These are phyloP conservation scores for Ophioninae sp. DNA, from an alignment of 2,888 invertebrate genomes.

Conservation along the genomic window DNA sequence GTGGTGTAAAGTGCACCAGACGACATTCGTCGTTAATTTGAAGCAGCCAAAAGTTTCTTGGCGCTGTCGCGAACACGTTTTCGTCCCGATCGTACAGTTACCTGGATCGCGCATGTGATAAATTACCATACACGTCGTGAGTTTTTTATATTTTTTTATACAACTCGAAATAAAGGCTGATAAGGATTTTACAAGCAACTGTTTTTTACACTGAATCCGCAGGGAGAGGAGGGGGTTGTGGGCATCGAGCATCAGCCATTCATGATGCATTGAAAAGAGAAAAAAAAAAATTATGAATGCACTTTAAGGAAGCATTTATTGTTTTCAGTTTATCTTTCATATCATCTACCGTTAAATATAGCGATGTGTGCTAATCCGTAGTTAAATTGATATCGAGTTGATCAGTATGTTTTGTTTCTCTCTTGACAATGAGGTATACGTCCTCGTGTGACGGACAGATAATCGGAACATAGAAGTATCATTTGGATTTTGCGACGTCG, in stretches of 20 bases:
- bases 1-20: conserved; percentile 82
- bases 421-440: conserved; percentile 53
- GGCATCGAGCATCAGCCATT: conserved; percentile 31
- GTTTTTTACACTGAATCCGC: background rate
- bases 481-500: conserved; percentile 51
- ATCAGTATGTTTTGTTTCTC: conserved; percentile 33
- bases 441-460: conserved; percentile 59
- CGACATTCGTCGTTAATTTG: conserved; percentile 43
- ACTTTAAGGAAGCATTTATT: conserved; percentile 63
- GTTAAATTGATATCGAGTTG: conserved; percentile 54
- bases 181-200: background rate
- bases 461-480: conserved; percentile 57
- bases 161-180: conserved; percentile 7
- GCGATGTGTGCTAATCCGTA: conserved; percentile 60
- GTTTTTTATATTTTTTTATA: conserved; percentile 16
- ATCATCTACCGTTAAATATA: conserved; percentile 62
- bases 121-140: background rate
- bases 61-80: background rate
- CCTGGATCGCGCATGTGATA: background rate
- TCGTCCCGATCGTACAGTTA: background rate
- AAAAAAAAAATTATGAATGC: conserved; percentile 35
- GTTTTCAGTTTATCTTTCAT: conserved; percentile 62
- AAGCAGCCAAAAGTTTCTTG: background rate
- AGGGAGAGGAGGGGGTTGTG: background rate
- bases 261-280: conserved; percentile 14